Conservation (phyloP, 2,797 vertebrate genomes). For the Onychomys leucogaster region DNA sequence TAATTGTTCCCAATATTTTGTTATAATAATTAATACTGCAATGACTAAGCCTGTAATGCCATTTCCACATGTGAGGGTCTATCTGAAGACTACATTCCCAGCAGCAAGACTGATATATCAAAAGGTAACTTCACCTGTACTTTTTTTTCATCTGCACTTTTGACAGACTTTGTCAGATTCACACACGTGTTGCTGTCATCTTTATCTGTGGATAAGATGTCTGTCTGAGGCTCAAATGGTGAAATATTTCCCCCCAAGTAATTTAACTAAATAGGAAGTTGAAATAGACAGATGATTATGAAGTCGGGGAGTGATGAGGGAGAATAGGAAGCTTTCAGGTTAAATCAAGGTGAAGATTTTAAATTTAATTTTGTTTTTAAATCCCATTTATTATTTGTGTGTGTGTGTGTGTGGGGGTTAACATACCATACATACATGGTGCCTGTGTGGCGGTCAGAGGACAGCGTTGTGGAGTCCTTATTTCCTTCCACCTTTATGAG, state of each 20-base stretch:
- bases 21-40: neutral
- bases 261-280: neutral
- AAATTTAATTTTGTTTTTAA: neutral
- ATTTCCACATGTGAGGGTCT: accelerated
- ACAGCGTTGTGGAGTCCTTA: neutral
- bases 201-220: neutral
- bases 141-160: neutral
- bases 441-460: neutral
- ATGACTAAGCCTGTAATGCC: neutral
- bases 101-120: neutral
- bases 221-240: neutral
- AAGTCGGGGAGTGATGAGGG: accelerated
- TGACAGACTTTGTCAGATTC: neutral
- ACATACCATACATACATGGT: neutral
- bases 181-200: neutral
- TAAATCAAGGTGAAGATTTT: neutral
- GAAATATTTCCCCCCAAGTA: neutral
- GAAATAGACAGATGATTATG: neutral
- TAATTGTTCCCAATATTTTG: neutral
- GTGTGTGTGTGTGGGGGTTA: too few relatives aligned
- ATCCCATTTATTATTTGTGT: neutral
- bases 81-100: neutral
- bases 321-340: neutral
- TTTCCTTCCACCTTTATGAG: neutral
- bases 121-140: too few relatives aligned